A percentile compares a stretch with the other conserved stretches of the same genome.
Evolutionary conservation across 2,888 invertebrate species (phyloP).

Genomic region (Chymomyza caudatula): DNA sequence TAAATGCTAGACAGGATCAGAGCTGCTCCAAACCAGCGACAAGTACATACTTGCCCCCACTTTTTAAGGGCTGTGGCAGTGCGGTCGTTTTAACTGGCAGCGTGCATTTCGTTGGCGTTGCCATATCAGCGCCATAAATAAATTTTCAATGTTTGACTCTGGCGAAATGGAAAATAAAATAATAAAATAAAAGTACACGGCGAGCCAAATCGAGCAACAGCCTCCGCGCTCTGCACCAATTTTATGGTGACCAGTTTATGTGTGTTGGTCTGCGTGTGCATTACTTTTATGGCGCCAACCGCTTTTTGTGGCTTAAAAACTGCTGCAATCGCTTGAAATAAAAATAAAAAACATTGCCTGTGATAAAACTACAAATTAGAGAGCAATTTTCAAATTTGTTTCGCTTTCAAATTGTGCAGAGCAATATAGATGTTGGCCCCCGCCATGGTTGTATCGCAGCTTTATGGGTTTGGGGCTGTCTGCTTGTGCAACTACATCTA

Average conservation of each 20-base stretch:
- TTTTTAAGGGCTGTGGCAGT: background rate
- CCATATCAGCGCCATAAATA: conserved; percentile 62
- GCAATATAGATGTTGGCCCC: background rate
- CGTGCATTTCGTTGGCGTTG: conserved; percentile 30
- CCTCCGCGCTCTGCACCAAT: background rate
- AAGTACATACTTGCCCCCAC: no score
- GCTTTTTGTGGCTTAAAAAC: background rate
- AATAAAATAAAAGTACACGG: conserved; percentile 1
- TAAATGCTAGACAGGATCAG: conserved; percentile 23
- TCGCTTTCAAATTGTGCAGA: conserved; percentile 1
- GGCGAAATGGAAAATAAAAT: conserved; percentile 34
- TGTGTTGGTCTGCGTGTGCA: background rate
- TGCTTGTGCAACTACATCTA: background rate
- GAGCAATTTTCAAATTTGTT: conserved; percentile 18
- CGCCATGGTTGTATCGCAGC: background rate
- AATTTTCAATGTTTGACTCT: conserved; percentile 52
- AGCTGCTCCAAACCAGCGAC: no score
- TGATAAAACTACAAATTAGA: conserved; percentile 11
- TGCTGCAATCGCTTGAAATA: background rate
- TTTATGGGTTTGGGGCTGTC: background rate
- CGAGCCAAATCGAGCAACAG: background rate
- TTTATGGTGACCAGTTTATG: background rate
- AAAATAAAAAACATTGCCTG: background rate
- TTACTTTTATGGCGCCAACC: background rate
- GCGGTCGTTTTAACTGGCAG: background rate